These are phyloP conservation scores for Thaumetopoea pityocampa DNA, from an alignment of 1,140 invertebrate species.

Conservation along the genomic window DNA sequence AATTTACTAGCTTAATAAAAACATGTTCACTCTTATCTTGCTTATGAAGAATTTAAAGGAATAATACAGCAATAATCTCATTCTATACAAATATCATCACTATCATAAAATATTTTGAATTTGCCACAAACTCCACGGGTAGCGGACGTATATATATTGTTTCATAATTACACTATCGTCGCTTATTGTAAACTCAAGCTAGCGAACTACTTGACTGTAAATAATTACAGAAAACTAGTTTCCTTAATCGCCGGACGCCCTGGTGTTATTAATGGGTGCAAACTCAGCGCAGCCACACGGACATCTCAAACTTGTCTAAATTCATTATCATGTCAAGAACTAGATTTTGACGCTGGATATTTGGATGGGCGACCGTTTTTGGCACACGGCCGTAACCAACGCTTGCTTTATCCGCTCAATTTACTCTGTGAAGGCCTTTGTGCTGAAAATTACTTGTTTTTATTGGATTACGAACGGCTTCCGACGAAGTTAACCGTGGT, in stretches of 20 bases:
- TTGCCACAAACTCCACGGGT: too few relatives aligned
- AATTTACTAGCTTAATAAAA: too few relatives aligned
- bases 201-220: conserved; percentile 2
- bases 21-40: too few relatives aligned
- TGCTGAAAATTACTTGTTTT: conserved; percentile 38
- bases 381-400: conserved; percentile 18
- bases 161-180: neutral
- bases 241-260: conserved; percentile 11
- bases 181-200: neutral
- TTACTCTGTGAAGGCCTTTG: conserved; percentile 37
- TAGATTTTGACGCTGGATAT: conserved; percentile 50
- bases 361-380: conserved; percentile 33
- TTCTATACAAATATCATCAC: too few relatives aligned
- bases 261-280: conserved; percentile 17
- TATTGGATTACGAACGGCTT: conserved; percentile 34
- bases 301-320: conserved; percentile 45
- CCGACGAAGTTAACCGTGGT: conserved; percentile 6
- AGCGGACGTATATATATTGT: too few relatives aligned
- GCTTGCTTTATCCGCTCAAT: conserved; percentile 46
- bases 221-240: conserved; percentile 9
- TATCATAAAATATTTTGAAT: too few relatives aligned
- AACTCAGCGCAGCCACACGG: conserved; percentile 29
- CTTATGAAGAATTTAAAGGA: too few relatives aligned
- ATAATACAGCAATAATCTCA: too few relatives aligned
- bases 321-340: conserved; percentile 46